phyloP scores from a whole-genome alignment of 2,113 vertebrate species.

The Noturus placidus region DNA sequence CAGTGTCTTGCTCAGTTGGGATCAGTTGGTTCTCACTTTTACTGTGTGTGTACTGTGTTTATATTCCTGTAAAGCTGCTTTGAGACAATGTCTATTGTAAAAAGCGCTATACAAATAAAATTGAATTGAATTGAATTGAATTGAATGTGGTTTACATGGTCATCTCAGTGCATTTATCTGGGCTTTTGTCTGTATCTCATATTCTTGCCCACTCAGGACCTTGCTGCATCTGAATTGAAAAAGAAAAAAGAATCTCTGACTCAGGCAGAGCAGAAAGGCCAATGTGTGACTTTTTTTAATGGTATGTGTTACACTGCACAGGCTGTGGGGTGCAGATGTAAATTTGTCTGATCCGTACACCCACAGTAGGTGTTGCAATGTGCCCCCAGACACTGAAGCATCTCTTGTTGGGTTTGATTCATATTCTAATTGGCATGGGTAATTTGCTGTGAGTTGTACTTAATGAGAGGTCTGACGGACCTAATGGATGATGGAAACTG shows the following conservation, averaged over 20 bases:
- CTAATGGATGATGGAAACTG: conserved; percentile 79
- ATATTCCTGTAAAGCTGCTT: too few species aligned
- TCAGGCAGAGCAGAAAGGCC: conserved; percentile 18
- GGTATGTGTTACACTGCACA: conserved; percentile 9
- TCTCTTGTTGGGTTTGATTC: conserved; percentile 70
- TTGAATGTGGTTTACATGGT: conserved; percentile 10
- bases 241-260: conserved; percentile 10
- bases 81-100: too few species aligned
- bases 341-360: conserved; percentile 46
- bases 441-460: conserved; percentile 75
- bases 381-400: conserved; percentile 49
- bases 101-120: too few species aligned
- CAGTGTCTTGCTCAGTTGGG: too few species aligned
- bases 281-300: conserved; percentile 29
- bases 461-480: conserved; percentile 75
- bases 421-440: conserved; percentile 76
- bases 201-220: conserved; percentile 1
- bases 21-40: too few species aligned
- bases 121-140: too few species aligned
- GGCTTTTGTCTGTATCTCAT: not conserved
- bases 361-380: conserved; percentile 34
- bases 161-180: not conserved
- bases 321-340: conserved; percentile 18
- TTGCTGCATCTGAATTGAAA: conserved; percentile 9
- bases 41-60: too few species aligned